These are phyloP conservation scores for Polietes domitor DNA, from an alignment of 2,888 invertebrate species.

Conservation along the genomic window DNA sequence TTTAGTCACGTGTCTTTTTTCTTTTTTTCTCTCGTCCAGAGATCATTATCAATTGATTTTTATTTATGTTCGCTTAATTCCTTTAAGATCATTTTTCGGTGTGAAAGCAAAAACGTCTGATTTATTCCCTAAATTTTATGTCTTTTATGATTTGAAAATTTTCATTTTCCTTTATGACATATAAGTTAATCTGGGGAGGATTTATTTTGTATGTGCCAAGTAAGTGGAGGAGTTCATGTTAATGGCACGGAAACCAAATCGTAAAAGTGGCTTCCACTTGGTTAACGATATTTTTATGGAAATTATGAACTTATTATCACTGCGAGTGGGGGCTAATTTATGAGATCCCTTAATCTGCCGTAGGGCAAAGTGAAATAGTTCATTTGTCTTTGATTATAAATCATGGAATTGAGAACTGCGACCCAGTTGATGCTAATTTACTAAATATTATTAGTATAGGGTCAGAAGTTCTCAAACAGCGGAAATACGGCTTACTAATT, in stretches of 20 bases:
- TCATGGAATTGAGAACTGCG: no score
- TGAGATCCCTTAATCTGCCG: not conserved
- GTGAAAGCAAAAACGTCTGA: not conserved
- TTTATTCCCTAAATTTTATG: no score
- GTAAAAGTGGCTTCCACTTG: conserved; percentile 55
- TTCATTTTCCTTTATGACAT: conserved; percentile 35
- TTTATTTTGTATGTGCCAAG: conserved; percentile 13
- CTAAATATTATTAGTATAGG: no score
- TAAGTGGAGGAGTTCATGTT: conserved; percentile 2
- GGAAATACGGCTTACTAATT: no score
- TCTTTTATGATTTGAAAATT: conserved; percentile 30
- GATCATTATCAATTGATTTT: conserved; percentile 60
- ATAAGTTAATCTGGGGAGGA: conserved; percentile 42
- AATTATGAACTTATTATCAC: not conserved
- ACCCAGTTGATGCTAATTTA: no score
- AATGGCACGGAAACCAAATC: conserved; percentile 58
- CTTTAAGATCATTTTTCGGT: conserved; percentile 38
- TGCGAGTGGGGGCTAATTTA: not conserved
- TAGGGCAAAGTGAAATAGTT: not conserved
- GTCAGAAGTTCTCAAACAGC: no score
- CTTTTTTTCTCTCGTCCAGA: not conserved
- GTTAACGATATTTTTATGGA: not conserved
- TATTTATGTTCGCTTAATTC: conserved; percentile 56
- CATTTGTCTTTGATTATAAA: not conserved
- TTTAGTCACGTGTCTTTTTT: conserved; percentile 56